Conservation (phyloP, 2,113 vertebrate species). For the Malaclemys terrapin region DNA sequence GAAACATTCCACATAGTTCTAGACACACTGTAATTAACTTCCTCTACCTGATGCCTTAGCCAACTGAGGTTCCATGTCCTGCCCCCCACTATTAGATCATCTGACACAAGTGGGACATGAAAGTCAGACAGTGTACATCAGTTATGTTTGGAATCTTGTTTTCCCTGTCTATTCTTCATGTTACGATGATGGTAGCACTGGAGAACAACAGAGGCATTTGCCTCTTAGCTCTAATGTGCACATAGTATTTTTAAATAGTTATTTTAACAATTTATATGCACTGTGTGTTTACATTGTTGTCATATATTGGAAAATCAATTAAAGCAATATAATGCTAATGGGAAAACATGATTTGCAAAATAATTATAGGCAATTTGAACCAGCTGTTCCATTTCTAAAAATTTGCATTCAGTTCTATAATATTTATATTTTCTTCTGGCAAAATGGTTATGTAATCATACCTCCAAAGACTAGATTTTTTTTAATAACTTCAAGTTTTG, state of each 20-base stretch:
- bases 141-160: background rate
- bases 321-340: slow-evolving; percentile 20
- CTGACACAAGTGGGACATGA: background rate
- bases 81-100: background rate
- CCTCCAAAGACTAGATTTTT: background rate
- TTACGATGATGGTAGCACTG: background rate
- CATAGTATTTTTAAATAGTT: background rate
- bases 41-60: background rate
- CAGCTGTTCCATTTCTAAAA: slow-evolving; percentile 47
- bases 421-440: background rate
- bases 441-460: slow-evolving; percentile 2
- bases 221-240: background rate
- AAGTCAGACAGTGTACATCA: background rate
- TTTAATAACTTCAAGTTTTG: background rate
- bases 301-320: slow-evolving; percentile 52
- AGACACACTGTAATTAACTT: background rate
- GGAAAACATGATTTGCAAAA: slow-evolving; percentile 48
- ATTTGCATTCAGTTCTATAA: slow-evolving; percentile 9
- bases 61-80: background rate
- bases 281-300: background rate
- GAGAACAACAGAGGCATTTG: background rate
- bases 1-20: background rate
- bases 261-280: background rate
- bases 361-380: slow-evolving; percentile 34
- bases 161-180: background rate